Conservation (phyloP, 1,140 invertebrate species). For the Andricus grossulariae region DNA sequence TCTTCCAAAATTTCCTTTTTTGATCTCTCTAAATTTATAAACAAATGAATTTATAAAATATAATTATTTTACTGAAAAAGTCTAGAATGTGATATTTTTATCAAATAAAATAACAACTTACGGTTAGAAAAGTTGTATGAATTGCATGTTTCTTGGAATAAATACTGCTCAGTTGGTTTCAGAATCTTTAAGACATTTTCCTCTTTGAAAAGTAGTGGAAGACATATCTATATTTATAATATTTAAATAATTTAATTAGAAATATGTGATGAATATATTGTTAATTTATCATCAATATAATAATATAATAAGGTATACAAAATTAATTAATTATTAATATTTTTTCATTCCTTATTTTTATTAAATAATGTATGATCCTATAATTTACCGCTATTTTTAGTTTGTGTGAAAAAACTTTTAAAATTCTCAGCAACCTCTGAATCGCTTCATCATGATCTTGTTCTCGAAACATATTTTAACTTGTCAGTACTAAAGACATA, state of each 20-base stretch:
- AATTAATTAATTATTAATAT: no score
- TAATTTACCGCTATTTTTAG: constrained; percentile 44
- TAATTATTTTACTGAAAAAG: neutral
- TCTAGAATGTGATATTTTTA: neutral
- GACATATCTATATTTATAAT: neutral
- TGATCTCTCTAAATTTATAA: neutral
- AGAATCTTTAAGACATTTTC: neutral
- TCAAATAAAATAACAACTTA: neutral
- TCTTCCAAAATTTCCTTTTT: neutral
- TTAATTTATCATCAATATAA: no score
- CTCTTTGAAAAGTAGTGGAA: constrained; percentile 11
- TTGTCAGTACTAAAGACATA: neutral
- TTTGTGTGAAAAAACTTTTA: constrained; percentile 38
- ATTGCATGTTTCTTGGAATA: neutral
- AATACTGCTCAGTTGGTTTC: constrained; percentile 12
- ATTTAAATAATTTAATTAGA: no score
- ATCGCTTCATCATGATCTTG: constrained; percentile 39
- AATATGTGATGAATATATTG: no score
- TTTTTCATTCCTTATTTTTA: no score
- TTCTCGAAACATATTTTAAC: constrained; percentile 31
- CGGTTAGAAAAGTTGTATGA: neutral
- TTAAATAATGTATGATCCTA: neutral
- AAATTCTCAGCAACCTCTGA: constrained; percentile 40
- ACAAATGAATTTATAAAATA: neutral
- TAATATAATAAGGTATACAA: no score